phyloP scores from a whole-genome alignment of 1,140 invertebrate species.

The Drosophila takahashii region DNA sequence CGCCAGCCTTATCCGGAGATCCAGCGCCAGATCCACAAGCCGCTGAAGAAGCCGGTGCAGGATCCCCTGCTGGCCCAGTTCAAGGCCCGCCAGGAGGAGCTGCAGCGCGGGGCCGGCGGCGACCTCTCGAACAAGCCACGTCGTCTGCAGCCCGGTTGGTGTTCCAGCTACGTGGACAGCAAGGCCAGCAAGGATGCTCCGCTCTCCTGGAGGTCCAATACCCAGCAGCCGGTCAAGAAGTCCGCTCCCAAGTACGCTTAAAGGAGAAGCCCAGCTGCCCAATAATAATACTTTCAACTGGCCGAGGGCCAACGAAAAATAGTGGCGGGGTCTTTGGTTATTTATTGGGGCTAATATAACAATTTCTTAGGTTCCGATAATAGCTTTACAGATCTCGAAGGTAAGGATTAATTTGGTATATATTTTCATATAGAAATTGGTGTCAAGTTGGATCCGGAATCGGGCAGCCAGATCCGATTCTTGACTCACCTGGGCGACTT shows the following conservation, averaged over 20 bases:
- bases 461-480: no score
- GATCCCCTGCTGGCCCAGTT: not conserved
- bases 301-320: no score
- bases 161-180: not conserved
- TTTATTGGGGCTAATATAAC: no score
- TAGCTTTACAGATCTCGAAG: no score
- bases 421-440: no score
- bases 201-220: not conserved
- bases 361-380: no score
- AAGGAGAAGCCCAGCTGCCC: no score
- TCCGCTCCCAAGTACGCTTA: not conserved
- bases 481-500: not conserved
- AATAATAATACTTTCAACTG: no score
- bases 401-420: no score
- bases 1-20: not conserved
- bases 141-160: not conserved
- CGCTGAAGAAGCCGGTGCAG: not conserved
- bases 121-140: not conserved
- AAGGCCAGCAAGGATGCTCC: not conserved
- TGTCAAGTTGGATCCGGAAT: no score
- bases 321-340: no score
- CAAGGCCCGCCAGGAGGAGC: not conserved
- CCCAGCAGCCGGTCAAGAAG: not conserved
- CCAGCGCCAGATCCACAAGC: not conserved
- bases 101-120: not conserved